Evolutionary conservation across 2,888 invertebrate species (phyloP), one percentile per base, ranked within the genome.

Genomic region (Brachylomia viminalis): DNA sequence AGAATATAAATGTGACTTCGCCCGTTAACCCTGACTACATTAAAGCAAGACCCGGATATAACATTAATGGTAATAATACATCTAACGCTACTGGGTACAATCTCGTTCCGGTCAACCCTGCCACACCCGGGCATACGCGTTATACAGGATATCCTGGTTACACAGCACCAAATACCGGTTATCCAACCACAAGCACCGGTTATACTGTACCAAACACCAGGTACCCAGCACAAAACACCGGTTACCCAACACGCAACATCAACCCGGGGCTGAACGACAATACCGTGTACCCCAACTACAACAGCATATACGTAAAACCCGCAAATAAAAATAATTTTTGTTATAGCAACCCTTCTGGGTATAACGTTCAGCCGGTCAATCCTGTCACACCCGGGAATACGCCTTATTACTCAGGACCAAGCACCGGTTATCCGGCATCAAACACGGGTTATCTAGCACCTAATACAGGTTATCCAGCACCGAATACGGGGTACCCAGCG

Each of bases 141-240:
- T 59, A 79, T 33, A 58, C 76, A 13, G 70, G 58, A 33, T 79
- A 71, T 23, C 78, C 76, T 7, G 72, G 30, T 15, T 73, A 54
- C 10, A 54, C 72, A 27, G 72, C 72, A 33, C 72, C 54, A 7
- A 73, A 72, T 20, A 17, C n/a, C 6, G 13, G 10, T 6, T 54
- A 30, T 6, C 42, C 52, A n/a, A 30, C 10, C n/a, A 30, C 47
- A 1, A 67, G 49, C 7, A 52, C 20, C 23, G 23, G 20, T 0
- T 52, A 52, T 0, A n/a, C 49, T 52, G 15, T 1, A 6, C 17
- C 11, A 1, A 75, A 52, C 0, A 30, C n/a, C 20, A n/a, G 17
- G 6, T 54, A 30, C 3, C 10, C 72, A 17, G 23, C 5, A 1
- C 38, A 3, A 7, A 72, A 45, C 3, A 33, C 10, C 10, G 20